Evolutionary conservation across 2,797 vertebrate genomes (phyloP).

Genomic region (Acrocephalus scirpaceus): DNA sequence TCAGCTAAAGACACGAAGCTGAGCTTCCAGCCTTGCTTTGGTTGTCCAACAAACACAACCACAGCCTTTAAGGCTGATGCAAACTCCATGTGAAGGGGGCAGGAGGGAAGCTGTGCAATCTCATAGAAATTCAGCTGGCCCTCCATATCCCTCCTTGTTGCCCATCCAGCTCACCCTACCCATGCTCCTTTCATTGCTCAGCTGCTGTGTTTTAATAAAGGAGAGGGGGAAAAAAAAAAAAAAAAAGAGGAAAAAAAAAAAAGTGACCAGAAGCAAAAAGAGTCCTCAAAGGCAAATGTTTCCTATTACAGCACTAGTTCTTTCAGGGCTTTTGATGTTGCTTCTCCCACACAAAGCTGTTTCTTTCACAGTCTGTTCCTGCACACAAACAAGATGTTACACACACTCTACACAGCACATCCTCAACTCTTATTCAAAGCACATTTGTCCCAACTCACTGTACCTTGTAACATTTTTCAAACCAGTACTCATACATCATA

Average conservation of each 20-base stretch:
- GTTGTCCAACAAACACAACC: neutral
- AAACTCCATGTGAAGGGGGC: neutral
- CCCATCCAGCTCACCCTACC: neutral
- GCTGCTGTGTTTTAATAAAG: neutral
- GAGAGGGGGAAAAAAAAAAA: too few species aligned
- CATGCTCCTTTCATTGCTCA: rapidly evolving
- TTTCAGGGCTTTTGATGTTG: constrained; percentile 29
- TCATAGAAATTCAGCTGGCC: neutral
- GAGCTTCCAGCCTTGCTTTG: neutral
- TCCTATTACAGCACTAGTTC: neutral
- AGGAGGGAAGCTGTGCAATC: neutral
- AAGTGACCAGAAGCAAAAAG: constrained; percentile 19
- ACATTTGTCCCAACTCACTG: neutral
- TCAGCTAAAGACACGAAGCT: neutral
- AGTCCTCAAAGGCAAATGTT: constrained; percentile 10
- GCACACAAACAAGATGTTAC: constrained; percentile 1
- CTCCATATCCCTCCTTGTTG: neutral
- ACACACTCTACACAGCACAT: neutral
- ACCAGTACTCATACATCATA: neutral
- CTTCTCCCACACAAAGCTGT: constrained; percentile 26
- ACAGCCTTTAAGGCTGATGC: neutral
- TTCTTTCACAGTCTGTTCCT: constrained; percentile 29
- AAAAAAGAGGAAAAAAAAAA: neutral
- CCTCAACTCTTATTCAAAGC: constrained; percentile 23
- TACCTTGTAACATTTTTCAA: neutral